Evolutionary conservation across 2,888 invertebrate species (phyloP).

Genomic region (Oxycera nigricornis): DNA sequence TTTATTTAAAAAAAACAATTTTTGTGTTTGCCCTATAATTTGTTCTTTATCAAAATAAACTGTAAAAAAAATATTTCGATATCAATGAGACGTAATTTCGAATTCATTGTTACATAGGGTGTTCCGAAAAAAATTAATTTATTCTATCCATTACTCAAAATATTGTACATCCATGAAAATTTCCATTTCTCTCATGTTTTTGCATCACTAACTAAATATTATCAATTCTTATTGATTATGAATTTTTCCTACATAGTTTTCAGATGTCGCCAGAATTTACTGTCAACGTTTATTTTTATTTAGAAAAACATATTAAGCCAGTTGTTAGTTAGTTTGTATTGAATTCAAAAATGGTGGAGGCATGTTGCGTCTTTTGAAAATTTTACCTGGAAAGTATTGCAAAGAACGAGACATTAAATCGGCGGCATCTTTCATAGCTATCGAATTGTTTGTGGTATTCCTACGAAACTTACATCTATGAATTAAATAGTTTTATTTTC

Average conservation of each 20-base stretch:
- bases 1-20: not conserved
- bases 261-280: not conserved
- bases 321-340: not conserved
- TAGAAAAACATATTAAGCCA: not conserved
- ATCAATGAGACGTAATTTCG: slow-evolving; percentile 16
- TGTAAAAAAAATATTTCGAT: slow-evolving; percentile 41
- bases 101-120: not conserved
- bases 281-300: not conserved
- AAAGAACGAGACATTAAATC: not conserved
- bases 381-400: not conserved
- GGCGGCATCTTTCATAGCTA: not conserved
- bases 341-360: not conserved
- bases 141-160: not conserved
- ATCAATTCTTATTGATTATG: not conserved
- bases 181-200: not conserved
- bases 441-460: not conserved
- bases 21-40: not conserved
- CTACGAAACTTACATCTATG: not conserved
- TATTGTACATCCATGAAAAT: not conserved
- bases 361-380: not conserved
- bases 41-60: slow-evolving; percentile 30
- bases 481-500: slow-evolving; percentile 21
- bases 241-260: not conserved
- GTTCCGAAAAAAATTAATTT: slow-evolving; percentile 9
- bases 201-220: not conserved